phyloP scores from a whole-genome alignment of 2,113 vertebrate species.

The Panthera leo region DNA sequence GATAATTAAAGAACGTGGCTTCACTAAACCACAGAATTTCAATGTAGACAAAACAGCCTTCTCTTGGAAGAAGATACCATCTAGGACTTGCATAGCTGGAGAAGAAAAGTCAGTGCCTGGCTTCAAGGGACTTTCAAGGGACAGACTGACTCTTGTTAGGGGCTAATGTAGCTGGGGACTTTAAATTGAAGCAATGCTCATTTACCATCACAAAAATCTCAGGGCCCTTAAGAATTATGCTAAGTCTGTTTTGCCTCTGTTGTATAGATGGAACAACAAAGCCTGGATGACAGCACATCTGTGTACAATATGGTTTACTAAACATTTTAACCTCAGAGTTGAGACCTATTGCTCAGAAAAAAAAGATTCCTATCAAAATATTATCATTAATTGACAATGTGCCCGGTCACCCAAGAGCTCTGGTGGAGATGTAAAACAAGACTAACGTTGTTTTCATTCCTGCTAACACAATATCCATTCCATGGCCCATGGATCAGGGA shows the following conservation, averaged over 20 bases:
- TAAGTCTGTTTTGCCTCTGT: not conserved
- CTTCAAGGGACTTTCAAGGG: not conserved
- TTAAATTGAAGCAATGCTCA: not conserved
- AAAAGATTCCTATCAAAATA: not conserved
- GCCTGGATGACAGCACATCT: not conserved
- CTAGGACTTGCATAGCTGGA: not conserved
- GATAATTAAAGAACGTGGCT: not conserved
- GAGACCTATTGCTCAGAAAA: not conserved
- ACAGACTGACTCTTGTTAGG: not conserved
- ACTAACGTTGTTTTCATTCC: not conserved
- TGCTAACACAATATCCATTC: not conserved
- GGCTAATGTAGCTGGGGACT: not conserved
- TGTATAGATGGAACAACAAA: not conserved
- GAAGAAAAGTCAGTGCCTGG: not conserved
- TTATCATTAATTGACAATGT: not conserved
- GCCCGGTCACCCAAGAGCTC: not conserved
- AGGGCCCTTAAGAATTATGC: not conserved
- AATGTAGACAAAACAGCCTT: not conserved
- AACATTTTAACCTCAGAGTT: not conserved
- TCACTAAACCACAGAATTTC: not conserved
- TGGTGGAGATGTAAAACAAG: not conserved
- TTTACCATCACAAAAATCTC: not conserved
- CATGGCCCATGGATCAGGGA: not conserved
- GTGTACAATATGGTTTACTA: not conserved
- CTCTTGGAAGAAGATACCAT: not conserved